Conservation (phyloP, 2,797 vertebrate genomes). For the Cyclopterus lumpus region DNA sequence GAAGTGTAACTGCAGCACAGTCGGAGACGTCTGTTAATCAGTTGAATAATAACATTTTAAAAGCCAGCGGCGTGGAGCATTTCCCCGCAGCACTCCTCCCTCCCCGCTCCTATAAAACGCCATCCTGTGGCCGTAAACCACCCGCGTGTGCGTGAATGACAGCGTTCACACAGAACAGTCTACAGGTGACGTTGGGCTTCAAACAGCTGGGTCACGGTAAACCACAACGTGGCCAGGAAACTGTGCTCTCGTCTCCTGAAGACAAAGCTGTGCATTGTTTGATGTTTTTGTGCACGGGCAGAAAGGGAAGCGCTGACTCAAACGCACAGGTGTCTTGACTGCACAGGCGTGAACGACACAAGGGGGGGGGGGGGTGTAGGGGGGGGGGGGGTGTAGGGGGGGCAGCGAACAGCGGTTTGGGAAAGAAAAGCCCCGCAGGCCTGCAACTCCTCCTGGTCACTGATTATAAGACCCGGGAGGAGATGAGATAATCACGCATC, state of each 20-base stretch:
- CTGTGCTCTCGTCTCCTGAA: slow-evolving; percentile 39
- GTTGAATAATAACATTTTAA: not conserved
- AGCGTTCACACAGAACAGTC: slow-evolving; percentile 29
- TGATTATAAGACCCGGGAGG: slow-evolving; percentile 62
- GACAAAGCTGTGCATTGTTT: slow-evolving; percentile 64
- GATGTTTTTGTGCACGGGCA: slow-evolving; percentile 28
- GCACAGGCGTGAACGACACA: slow-evolving; percentile 54
- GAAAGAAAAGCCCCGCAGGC: slow-evolving; percentile 33
- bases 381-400: no score
- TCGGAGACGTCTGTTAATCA: not conserved
- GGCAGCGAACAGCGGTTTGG: no score
- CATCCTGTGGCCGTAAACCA: slow-evolving; percentile 15
- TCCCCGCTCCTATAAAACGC: slow-evolving; percentile 43
- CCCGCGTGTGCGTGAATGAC: slow-evolving; percentile 54
- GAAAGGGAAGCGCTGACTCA: slow-evolving; percentile 46
- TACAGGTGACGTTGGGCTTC: slow-evolving; percentile 61
- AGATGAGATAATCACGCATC: slow-evolving; percentile 50
- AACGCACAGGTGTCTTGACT: slow-evolving; percentile 74
- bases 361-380: no score
- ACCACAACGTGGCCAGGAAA: slow-evolving; percentile 72
- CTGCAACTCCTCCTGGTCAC: slow-evolving; percentile 27
- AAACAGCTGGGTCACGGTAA: slow-evolving; percentile 41
- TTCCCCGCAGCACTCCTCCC: slow-evolving; percentile 29
- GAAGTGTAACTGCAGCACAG: not conserved
- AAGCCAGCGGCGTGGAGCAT: not conserved